Conservation (phyloP, 1,140 invertebrate species). For the Hyles vespertilio region DNA sequence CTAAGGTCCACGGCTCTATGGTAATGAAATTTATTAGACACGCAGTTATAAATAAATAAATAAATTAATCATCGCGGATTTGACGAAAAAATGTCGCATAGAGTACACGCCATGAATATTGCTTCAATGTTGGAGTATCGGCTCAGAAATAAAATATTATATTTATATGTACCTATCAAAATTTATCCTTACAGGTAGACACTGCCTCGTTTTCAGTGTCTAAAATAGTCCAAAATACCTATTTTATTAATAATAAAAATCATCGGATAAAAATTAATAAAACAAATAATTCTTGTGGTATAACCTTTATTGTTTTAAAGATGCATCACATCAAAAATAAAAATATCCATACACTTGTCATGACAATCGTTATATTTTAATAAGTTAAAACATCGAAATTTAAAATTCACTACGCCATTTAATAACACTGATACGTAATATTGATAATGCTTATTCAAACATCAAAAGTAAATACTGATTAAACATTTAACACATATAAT, state of each 20-base stretch:
- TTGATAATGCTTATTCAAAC: constrained; percentile 34
- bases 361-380: constrained; percentile 42
- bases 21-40: no score
- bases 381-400: constrained; percentile 55
- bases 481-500: constrained; percentile 62
- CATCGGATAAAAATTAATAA: constrained; percentile 10
- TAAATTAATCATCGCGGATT: no score
- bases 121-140: no score
- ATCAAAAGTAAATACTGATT: constrained; percentile 63
- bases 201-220: not conserved
- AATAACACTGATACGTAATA: constrained; percentile 47
- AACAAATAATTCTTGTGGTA: constrained; percentile 18
- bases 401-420: constrained; percentile 46
- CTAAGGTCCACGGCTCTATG: no score
- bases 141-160: no score
- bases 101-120: no score
- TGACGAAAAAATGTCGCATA: no score
- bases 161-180: not conserved
- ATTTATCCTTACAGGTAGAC: not conserved
- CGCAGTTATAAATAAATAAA: no score
- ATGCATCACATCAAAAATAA: constrained; percentile 59
- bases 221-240: not conserved
- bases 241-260: not conserved
- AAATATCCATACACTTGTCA: constrained; percentile 39
- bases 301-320: constrained; percentile 54